Evolutionary conservation across 2,888 invertebrate genomes (phyloP), one percentile per base, ranked within the genome.

Genomic region (Lithophane leautieri): DNA sequence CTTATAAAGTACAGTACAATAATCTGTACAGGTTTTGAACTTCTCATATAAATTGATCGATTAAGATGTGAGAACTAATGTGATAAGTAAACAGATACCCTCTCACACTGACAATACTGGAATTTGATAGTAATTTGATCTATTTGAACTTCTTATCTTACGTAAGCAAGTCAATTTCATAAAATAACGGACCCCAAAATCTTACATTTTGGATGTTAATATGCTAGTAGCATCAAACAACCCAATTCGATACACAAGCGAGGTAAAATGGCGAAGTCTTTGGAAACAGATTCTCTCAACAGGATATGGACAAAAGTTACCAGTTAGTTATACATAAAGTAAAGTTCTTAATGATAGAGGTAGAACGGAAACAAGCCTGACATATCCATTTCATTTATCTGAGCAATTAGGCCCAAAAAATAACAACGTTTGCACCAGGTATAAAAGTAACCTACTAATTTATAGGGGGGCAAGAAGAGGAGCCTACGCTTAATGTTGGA

Each of bases 121-220:
- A 61, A 50, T 62, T 1, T 50, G 44, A 80, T 74, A 83, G n/a
- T 19, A 67, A 52, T 62, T 62, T 79, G 52, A 56, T 25, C 56
- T 61, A 34, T 52, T 40, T 68, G 58, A 81, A 56, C 71, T 60
- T 42, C 8, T 0, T 0, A n/a, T 22, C 14, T 63, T 67, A 28
- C 19, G 40, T 54, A 22, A 70, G 25, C 4, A 22, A 47, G 16
- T 28, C 12, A 54, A 52, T 66, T 79, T 70, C n/a, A n/a, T 47
- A 25, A 0, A 82, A 50, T 9, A 25, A 28, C 3, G 12, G n/a
- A 16, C 16, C 0, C 3, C 4, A 16, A 3, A 14, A 34, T 34
- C 16, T 11, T 25, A 25, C 12, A 76, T 40, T 40, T 47, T 28
- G 2, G 4, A 25, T 50, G 16, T 52, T 22, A 42, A 40, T 68